These are phyloP conservation scores for Marronus borbonicus DNA, from an alignment of 2,888 invertebrate species.

Conservation along the genomic window DNA sequence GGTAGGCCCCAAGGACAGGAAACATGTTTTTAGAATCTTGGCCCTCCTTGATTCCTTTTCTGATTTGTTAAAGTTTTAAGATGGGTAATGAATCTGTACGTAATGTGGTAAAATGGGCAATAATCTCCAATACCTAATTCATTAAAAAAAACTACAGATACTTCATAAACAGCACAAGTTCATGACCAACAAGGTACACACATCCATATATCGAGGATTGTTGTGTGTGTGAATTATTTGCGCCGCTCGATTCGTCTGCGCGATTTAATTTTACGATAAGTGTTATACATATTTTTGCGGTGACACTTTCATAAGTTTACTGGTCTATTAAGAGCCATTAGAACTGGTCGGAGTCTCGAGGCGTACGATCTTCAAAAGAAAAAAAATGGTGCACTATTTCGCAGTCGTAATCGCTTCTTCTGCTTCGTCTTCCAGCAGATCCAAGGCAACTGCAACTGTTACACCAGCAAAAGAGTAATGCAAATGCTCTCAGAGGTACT, in stretches of 20 bases:
- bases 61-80: too few species aligned
- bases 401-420: slow-evolving; percentile 16
- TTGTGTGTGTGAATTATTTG: slow-evolving; percentile 16
- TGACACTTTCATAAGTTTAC: slow-evolving; percentile 33
- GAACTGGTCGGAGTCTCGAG: slow-evolving; percentile 11
- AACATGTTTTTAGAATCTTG: too few species aligned
- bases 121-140: too few species aligned
- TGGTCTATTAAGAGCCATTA: slow-evolving; percentile 38
- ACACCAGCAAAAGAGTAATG: slow-evolving; percentile 32
- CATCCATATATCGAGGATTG: neutral
- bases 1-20: too few species aligned
- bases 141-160: neutral
- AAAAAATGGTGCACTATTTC: slow-evolving; percentile 25
- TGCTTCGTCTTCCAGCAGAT: slow-evolving; percentile 1
- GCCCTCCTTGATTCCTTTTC: too few species aligned
- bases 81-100: too few species aligned
- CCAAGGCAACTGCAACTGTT: slow-evolving; percentile 13
- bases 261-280: slow-evolving; percentile 40
- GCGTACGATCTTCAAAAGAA: slow-evolving; percentile 4
- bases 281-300: slow-evolving; percentile 28
- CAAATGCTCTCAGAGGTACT: slow-evolving; percentile 23
- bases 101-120: too few species aligned
- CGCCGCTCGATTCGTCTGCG: slow-evolving; percentile 2
- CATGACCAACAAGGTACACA: neutral
- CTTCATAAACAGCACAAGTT: neutral